Conservation (phyloP, 2,797 vertebrate species). For the Lateolabrax maculatus region DNA sequence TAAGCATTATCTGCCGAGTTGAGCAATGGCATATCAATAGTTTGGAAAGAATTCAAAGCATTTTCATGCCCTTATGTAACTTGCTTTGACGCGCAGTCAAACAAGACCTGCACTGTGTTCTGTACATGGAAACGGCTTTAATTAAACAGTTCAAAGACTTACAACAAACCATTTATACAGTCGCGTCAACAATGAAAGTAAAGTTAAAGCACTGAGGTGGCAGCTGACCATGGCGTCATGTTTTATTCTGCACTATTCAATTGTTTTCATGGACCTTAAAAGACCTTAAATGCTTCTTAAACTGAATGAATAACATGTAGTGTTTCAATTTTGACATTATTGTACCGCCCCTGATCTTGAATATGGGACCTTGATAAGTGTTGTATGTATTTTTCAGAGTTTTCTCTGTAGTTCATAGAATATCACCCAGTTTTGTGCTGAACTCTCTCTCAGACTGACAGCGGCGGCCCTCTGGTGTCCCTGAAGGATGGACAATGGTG, state of each 20-base stretch:
- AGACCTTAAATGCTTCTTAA: conserved; percentile 6
- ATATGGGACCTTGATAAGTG: neutral
- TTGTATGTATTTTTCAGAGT: neutral
- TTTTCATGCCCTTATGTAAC: conserved; percentile 53
- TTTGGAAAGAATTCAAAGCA: conserved; percentile 47
- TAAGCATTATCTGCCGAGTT: neutral
- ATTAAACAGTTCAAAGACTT: conserved; percentile 35
- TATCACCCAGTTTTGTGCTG: neutral
- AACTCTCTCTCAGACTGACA: conserved; percentile 84
- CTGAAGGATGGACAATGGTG: conserved; percentile 86
- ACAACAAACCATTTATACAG: conserved; percentile 38
- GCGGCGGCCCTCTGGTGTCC: conserved; percentile 88
- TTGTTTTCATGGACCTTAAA: neutral
- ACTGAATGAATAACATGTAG: conserved; percentile 1
- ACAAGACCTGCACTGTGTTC: conserved; percentile 59
- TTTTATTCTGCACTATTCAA: conserved; percentile 9
- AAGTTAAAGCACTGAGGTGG: conserved; percentile 14
- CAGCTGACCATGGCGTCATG: conserved; percentile 48
- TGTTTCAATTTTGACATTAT: neutral
- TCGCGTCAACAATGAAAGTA: conserved; percentile 17
- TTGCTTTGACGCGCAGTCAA: conserved; percentile 32
- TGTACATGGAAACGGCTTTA: conserved; percentile 20
- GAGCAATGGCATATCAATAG: neutral
- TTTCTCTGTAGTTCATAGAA: neutral
- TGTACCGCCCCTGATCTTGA: neutral